Percentiles rank a stretch among this genome's conserved stretches.
phyloP scores from a whole-genome alignment of 2,113 vertebrate genomes.

The Antennarius striatus region DNA sequence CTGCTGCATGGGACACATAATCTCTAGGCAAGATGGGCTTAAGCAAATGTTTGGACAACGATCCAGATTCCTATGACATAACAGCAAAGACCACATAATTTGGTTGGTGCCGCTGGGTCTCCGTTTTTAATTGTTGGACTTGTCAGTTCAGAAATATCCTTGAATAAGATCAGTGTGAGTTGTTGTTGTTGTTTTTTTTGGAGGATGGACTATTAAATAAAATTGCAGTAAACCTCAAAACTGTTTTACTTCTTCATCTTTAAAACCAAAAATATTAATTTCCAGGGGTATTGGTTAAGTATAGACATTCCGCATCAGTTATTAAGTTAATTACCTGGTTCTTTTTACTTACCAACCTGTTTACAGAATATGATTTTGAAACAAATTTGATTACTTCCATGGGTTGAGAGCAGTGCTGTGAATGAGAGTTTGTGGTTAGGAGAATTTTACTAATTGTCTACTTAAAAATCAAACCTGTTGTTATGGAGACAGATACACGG shows the following conservation, averaged over 20 bases:
- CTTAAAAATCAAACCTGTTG: neutral
- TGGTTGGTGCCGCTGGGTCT: neutral
- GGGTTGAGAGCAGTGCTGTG: conserved; percentile 43
- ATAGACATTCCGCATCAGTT: neutral
- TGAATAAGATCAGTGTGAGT: too few relatives aligned
- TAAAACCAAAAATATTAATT: neutral
- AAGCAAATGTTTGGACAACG: conserved; percentile 59
- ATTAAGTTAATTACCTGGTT: conserved; percentile 12
- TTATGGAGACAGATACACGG: conserved; percentile 36
- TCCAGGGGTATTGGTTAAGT: too few relatives aligned
- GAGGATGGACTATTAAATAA: too few relatives aligned
- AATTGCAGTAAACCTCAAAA: neutral
- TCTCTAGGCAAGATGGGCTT: conserved; percentile 49
- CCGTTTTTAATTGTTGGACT: too few relatives aligned
- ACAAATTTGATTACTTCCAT: conserved; percentile 35
- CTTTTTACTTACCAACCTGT: conserved; percentile 16
- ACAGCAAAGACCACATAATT: conserved; percentile 35
- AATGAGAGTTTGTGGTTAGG: conserved; percentile 45
- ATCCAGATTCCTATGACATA: conserved; percentile 42
- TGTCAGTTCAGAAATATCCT: too few relatives aligned
- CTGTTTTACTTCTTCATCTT: neutral
- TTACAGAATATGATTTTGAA: conserved; percentile 21
- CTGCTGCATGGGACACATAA: conserved; percentile 48
- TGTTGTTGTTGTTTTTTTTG: neutral
- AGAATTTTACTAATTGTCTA: conserved; percentile 31